A percentile compares a stretch with the other conserved stretches of the same genome.
These are phyloP conservation scores for Sisyra nigra DNA, from an alignment of 2,888 invertebrate genomes.

Conservation along the genomic window DNA sequence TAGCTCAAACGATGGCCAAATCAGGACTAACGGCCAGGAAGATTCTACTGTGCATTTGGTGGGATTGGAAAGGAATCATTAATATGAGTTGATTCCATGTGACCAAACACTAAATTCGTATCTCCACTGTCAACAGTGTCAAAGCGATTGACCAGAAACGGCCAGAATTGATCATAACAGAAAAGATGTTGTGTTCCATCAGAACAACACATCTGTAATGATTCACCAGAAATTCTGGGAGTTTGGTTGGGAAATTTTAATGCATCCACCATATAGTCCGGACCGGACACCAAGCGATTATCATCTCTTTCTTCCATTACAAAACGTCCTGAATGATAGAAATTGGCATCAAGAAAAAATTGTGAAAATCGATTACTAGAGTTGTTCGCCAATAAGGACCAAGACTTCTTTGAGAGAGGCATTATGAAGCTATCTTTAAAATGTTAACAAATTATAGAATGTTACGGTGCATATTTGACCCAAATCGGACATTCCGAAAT, in stretches of 20 bases:
- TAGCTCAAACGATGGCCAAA: constrained; percentile 13
- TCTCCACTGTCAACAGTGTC: constrained; percentile 14
- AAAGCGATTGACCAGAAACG: constrained; percentile 8
- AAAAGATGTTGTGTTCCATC: constrained; percentile 12
- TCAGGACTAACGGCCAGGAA: constrained; percentile 12
- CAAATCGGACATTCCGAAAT: too few species aligned
- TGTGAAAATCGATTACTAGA: constrained; percentile 14
- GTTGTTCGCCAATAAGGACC: constrained; percentile 14
- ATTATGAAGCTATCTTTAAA: constrained; percentile 12
- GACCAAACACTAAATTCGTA: constrained; percentile 12
- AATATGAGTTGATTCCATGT: constrained; percentile 12
- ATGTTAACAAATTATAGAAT: too few species aligned
- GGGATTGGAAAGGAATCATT: constrained; percentile 14
- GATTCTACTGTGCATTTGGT: constrained; percentile 14
- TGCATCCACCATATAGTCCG: constrained; percentile 17
- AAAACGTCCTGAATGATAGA: constrained; percentile 13
- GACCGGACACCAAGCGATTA: constrained; percentile 20
- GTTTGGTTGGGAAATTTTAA: constrained; percentile 14
- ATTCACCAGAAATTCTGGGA: constrained; percentile 15
- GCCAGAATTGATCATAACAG: constrained; percentile 8
- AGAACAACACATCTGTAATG: constrained; percentile 13
- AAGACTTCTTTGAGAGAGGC: constrained; percentile 12
- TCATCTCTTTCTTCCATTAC: constrained; percentile 16
- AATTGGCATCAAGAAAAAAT: constrained; percentile 11
- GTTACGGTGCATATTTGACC: too few species aligned